Percentiles rank a stretch among this genome's conserved stretches.
These are phyloP conservation scores for Malurus cyaneus DNA, from an alignment of 2,113 vertebrate genomes.

Conservation along the genomic window DNA sequence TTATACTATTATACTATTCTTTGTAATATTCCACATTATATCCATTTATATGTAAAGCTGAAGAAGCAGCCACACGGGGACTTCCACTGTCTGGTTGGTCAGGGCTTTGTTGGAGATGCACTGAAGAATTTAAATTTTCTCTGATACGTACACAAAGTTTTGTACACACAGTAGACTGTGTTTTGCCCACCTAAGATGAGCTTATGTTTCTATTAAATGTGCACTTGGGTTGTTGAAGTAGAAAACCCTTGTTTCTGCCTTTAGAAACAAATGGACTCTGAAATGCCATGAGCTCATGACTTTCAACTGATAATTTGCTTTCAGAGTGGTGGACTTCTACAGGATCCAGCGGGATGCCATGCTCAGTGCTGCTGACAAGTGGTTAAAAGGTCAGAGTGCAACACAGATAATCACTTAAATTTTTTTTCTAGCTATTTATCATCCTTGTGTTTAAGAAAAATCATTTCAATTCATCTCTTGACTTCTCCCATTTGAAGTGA, in stretches of 20 bases:
- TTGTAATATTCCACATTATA: no score
- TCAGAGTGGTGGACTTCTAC: constrained; percentile 90
- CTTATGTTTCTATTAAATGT: not conserved
- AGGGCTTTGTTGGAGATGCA: not conserved
- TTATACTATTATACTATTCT: no score
- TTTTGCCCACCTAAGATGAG: not conserved
- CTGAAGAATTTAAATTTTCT: not conserved
- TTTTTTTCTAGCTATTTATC: not conserved
- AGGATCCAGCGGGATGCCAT: constrained; percentile 84
- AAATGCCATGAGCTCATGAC: not conserved
- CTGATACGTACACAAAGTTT: not conserved
- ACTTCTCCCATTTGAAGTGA: not conserved
- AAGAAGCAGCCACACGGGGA: not conserved
- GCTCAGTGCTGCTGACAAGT: constrained; percentile 87
- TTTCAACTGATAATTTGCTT: constrained; percentile 9
- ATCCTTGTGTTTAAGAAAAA: constrained; percentile 5
- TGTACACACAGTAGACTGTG: not conserved
- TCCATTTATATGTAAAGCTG: not conserved
- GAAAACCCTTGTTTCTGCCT: not conserved
- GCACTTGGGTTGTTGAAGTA: not conserved
- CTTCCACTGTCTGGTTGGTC: not conserved
- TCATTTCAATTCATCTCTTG: not conserved
- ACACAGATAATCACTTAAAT: not conserved
- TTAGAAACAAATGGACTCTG: not conserved
- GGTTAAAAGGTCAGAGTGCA: constrained; percentile 85